Evolutionary conservation across 2,888 invertebrate genomes (phyloP).

Genomic region (Atethmia centrago): DNA sequence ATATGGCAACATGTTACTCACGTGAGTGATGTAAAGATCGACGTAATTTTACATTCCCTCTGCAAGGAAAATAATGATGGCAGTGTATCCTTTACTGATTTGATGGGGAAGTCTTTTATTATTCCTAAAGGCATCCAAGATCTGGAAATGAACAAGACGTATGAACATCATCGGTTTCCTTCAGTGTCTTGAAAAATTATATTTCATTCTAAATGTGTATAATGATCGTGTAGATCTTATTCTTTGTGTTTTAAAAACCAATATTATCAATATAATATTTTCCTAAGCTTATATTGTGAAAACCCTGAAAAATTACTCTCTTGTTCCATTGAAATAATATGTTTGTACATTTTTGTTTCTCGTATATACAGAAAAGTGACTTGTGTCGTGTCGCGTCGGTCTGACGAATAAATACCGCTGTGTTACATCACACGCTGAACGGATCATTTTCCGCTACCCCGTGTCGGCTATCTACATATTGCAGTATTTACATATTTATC

Average conservation of each 20-base stretch:
- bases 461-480: constrained; percentile 44
- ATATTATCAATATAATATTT: background rate
- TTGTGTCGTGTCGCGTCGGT: constrained; percentile 33
- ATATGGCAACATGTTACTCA: background rate
- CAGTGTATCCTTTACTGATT: background rate
- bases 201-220: no score
- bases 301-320: background rate
- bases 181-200: no score
- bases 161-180: no score
- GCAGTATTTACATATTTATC: constrained; percentile 3
- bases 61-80: background rate
- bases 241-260: no score
- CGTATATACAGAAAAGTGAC: background rate
- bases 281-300: background rate
- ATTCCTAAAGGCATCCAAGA: background rate
- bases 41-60: background rate
- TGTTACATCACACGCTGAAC: constrained; percentile 6
- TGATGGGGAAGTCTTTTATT: background rate
- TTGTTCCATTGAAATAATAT: background rate
- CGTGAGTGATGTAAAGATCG: background rate
- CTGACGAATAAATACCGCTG: background rate
- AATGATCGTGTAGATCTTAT: no score
- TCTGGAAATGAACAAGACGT: background rate
- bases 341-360: background rate
- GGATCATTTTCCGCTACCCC: constrained; percentile 48